phyloP scores from a whole-genome alignment of 2,797 vertebrate genomes.

The Toxotes lorentzi region DNA sequence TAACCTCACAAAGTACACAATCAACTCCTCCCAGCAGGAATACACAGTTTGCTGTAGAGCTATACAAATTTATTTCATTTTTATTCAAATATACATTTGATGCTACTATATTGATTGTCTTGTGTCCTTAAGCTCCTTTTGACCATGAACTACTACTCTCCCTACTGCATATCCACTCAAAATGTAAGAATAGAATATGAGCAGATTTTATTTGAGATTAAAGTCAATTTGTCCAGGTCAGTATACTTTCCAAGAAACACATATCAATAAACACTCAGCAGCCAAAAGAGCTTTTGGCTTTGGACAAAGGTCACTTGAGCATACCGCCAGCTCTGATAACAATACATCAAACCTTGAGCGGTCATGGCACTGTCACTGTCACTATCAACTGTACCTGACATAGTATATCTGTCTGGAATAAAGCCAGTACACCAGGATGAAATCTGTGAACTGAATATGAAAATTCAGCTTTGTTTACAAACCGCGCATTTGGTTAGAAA shows the following conservation, averaged over 20 bases:
- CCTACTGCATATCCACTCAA: neutral
- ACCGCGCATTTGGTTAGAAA: neutral
- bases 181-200: constrained; percentile 11
- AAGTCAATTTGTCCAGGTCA: constrained; percentile 22
- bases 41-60: constrained; percentile 12
- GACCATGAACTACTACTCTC: neutral
- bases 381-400: constrained; percentile 32
- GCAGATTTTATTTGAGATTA: constrained; percentile 35
- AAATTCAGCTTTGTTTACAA: constrained; percentile 8
- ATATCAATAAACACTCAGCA: constrained; percentile 56
- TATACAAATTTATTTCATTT: neutral
- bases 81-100: neutral
- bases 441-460: neutral
- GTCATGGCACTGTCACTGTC: constrained; percentile 18
- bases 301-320: constrained; percentile 58
- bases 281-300: constrained; percentile 64
- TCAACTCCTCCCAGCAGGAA: constrained; percentile 1
- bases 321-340: constrained; percentile 65
- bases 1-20: constrained; percentile 16
- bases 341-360: constrained; percentile 35
- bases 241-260: constrained; percentile 53
- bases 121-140: neutral
- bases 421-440: constrained; percentile 15
- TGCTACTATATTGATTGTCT: neutral
- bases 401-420: constrained; percentile 13